phyloP scores from a whole-genome alignment of 1,140 invertebrate genomes.

The Hirudo medicinalis region DNA sequence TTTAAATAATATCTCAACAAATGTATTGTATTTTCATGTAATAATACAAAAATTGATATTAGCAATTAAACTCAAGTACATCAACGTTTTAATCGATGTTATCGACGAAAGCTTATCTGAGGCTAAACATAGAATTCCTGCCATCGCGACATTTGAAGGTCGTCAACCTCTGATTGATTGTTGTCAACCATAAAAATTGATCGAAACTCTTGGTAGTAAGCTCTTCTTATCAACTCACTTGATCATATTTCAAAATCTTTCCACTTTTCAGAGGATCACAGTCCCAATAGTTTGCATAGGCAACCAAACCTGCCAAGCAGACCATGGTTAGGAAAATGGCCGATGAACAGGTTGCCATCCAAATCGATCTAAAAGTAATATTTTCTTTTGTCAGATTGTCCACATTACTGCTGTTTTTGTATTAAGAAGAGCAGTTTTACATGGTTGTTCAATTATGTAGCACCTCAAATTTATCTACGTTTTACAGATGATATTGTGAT shows the following conservation, averaged over 20 bases:
- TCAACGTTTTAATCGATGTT: too few species aligned
- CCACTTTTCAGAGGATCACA: conserved; percentile 24
- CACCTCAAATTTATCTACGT: neutral
- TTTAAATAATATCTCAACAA: too few species aligned
- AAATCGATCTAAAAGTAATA: conserved; percentile 25
- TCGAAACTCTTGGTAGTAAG: too few species aligned
- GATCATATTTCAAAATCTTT: conserved; percentile 21
- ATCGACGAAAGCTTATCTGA: too few species aligned
- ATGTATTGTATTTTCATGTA: too few species aligned
- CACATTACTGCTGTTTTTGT: too few species aligned
- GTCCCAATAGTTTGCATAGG: conserved; percentile 22
- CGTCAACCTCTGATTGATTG: too few species aligned
- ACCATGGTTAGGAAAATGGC: conserved; percentile 17
- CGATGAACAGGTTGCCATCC: conserved; percentile 14
- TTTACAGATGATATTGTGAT: neutral
- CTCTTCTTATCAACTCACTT: neutral
- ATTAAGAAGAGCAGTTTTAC: neutral
- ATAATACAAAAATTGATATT: too few species aligned
- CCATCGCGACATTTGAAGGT: too few species aligned
- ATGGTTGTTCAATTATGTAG: neutral
- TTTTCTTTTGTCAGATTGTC: neutral
- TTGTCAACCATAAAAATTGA: too few species aligned
- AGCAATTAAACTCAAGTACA: too few species aligned
- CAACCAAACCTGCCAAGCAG: conserved; percentile 21
- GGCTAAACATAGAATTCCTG: too few species aligned